These are phyloP conservation scores for Hecatera dysodea DNA, from an alignment of 2,888 invertebrate genomes.

Conservation along the genomic window DNA sequence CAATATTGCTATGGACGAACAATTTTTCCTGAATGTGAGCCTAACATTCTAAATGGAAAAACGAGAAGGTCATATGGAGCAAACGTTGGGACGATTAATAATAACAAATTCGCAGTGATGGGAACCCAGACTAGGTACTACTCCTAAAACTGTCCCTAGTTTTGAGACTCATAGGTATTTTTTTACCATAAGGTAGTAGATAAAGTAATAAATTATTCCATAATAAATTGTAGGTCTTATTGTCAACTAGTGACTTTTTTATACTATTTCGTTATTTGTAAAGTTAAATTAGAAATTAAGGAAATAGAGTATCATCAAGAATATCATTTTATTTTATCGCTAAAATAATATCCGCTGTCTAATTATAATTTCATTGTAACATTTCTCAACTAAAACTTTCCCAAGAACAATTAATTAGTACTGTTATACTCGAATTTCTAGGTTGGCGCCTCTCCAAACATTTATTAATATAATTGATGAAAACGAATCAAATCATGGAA, in stretches of 20 bases:
- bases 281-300: neutral
- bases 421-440: slow-evolving; percentile 51
- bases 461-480: slow-evolving; percentile 24
- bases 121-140: neutral
- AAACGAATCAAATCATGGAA: slow-evolving; percentile 43
- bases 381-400: slow-evolving; percentile 43
- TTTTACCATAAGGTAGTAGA: too few species aligned
- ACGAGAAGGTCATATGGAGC: slow-evolving; percentile 66
- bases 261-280: neutral
- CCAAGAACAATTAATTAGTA: slow-evolving; percentile 52
- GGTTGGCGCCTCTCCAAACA: slow-evolving; percentile 14
- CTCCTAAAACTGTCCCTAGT: neutral
- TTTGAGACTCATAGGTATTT: neutral
- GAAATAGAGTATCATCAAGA: slow-evolving; percentile 18
- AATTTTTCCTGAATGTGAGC: slow-evolving; percentile 59
- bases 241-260: neutral
- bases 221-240: too few species aligned
- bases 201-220: too few species aligned
- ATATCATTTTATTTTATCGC: slow-evolving; percentile 28
- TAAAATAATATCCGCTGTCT: slow-evolving; percentile 9
- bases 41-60: slow-evolving; percentile 70
- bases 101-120: slow-evolving; percentile 53
- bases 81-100: slow-evolving; percentile 75
- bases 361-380: slow-evolving; percentile 46
- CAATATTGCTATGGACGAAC: slow-evolving; percentile 64